Percentiles rank a stretch among this genome's conserved stretches.
Conservation (phyloP, 2,113 vertebrate species). For the Oophaga pumilio region DNA sequence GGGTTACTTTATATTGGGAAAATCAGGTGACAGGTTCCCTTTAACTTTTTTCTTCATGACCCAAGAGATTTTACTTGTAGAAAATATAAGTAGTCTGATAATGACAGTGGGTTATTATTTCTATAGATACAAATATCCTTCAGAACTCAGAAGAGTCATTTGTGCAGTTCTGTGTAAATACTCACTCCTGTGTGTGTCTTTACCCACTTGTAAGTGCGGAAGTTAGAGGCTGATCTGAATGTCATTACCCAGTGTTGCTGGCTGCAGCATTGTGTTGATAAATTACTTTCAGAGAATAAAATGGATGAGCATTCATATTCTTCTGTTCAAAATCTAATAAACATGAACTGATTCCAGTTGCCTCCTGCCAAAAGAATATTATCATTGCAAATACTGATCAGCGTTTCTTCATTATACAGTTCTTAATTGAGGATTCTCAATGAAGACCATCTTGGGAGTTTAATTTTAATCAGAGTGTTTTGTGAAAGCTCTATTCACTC, state of each 20-base stretch:
- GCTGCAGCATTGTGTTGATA: conserved; percentile 46
- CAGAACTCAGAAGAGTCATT: background rate
- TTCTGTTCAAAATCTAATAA: conserved; percentile 52
- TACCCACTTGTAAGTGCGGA: background rate
- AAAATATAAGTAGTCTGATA: background rate
- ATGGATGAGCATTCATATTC: conserved; percentile 53
- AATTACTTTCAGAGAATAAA: conserved; percentile 54
- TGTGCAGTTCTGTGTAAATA: background rate
- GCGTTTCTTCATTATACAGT: conserved; percentile 46
- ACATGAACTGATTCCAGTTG: conserved; percentile 54
- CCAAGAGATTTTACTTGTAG: background rate
- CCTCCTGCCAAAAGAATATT: conserved; percentile 53
- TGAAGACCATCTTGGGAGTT: conserved; percentile 52
- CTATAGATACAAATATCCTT: background rate
- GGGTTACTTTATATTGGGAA: too few relatives aligned
- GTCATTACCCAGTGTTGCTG: conserved; percentile 32
- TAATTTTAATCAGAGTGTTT: conserved; percentile 45
- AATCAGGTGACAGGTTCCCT: too few relatives aligned
- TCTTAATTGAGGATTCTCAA: conserved; percentile 51
- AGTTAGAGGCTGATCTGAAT: conserved; percentile 30
- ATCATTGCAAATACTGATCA: conserved; percentile 50
- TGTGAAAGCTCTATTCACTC: conserved; percentile 52
- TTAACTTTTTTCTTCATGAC: too few relatives aligned
- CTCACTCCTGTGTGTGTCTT: background rate
- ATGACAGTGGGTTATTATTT: background rate